A percentile compares a stretch with the other conserved stretches of the same genome.
These are phyloP conservation scores for Drosophila sordidula DNA, from an alignment of 2,888 invertebrate species.

Conservation along the genomic window DNA sequence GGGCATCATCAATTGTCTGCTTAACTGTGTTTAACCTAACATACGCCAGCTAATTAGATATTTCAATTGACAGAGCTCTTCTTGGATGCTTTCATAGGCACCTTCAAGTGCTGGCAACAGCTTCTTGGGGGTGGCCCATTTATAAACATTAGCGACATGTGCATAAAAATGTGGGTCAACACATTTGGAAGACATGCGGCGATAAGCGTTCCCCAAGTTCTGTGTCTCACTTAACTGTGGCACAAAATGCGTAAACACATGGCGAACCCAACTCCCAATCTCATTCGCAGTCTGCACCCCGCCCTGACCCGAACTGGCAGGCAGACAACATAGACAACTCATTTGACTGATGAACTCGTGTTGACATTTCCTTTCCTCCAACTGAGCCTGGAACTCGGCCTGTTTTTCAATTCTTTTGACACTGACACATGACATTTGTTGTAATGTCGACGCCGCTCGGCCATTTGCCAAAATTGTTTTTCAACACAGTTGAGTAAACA, in stretches of 20 bases:
- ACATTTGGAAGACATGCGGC: slow-evolving; percentile 34
- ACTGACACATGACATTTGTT: slow-evolving; percentile 81
- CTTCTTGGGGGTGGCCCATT: slow-evolving; percentile 49
- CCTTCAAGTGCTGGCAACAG: slow-evolving; percentile 41
- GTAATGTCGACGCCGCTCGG: slow-evolving; percentile 64
- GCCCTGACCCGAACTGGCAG: slow-evolving; percentile 15
- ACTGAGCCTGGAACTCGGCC: slow-evolving; percentile 23
- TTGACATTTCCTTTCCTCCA: slow-evolving; percentile 76
- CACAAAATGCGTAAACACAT: slow-evolving; percentile 57
- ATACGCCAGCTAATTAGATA: slow-evolving; percentile 66
- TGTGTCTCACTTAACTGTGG: slow-evolving; percentile 54
- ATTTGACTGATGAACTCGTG: slow-evolving; percentile 84
- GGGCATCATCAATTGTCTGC: slow-evolving; percentile 33
- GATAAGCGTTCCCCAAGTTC: slow-evolving; percentile 24
- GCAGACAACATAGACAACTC: slow-evolving; percentile 72
- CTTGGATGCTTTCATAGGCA: slow-evolving; percentile 12
- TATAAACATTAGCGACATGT: slow-evolving; percentile 72
- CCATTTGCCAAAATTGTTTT: slow-evolving; percentile 83
- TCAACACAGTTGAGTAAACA: slow-evolving; percentile 84
- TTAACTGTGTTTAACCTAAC: slow-evolving; percentile 3
- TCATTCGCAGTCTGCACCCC: not conserved
- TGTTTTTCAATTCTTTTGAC: slow-evolving; percentile 75
- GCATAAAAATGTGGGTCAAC: slow-evolving; percentile 71
- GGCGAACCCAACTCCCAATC: slow-evolving; percentile 21
- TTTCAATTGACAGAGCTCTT: slow-evolving; percentile 50